phyloP scores from a whole-genome alignment of 2,797 vertebrate species.

The Xenopus petersii region DNA sequence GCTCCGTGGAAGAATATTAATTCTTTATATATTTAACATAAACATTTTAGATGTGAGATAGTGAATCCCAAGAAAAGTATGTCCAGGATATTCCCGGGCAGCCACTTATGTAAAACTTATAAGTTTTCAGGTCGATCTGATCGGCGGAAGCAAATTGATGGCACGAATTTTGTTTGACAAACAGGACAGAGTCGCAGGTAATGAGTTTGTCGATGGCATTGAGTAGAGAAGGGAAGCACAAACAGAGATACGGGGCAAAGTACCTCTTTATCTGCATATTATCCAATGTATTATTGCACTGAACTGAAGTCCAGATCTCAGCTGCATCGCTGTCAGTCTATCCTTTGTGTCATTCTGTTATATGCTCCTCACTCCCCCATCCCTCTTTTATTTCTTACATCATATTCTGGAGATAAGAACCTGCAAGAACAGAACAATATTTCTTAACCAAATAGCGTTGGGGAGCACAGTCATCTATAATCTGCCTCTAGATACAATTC shows the following conservation, averaged over 20 bases:
- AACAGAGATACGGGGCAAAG: too few species aligned
- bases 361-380: background rate
- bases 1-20: too few species aligned
- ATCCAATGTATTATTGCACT: background rate
- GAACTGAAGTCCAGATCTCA: background rate
- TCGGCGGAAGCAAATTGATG: background rate
- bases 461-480: too few species aligned
- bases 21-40: too few species aligned
- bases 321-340: slow-evolving; percentile 24
- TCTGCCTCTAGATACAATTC: too few species aligned
- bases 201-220: slow-evolving; percentile 17
- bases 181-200: slow-evolving; percentile 29
- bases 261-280: slow-evolving; percentile 14
- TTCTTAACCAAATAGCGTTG: too few species aligned
- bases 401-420: slow-evolving; percentile 21
- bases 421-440: slow-evolving; percentile 8
- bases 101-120: too few species aligned
- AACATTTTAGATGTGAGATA: too few species aligned
- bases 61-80: too few species aligned
- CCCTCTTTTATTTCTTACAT: slow-evolving; percentile 12
- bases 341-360: background rate
- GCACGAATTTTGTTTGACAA: slow-evolving; percentile 26
- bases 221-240: background rate
- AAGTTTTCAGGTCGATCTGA: background rate
- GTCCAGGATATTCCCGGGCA: too few species aligned